These are phyloP conservation scores for Uria lomvia DNA, from an alignment of 2,113 vertebrate species.

Conservation along the genomic window DNA sequence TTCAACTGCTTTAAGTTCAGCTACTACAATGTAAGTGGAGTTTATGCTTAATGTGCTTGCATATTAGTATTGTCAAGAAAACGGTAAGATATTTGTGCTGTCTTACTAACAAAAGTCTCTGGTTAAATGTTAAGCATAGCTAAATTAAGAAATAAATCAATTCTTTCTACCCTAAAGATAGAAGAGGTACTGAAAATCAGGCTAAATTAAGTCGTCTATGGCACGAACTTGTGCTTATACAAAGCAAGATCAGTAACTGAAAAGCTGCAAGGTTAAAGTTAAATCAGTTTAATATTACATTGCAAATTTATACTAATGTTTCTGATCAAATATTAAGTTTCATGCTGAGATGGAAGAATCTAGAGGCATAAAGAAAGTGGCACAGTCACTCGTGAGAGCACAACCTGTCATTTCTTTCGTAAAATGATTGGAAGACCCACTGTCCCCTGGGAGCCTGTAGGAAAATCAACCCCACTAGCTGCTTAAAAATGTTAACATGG, in stretches of 20 bases:
- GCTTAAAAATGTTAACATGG: conserved; percentile 55
- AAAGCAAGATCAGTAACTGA: background rate
- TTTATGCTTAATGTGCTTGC: background rate
- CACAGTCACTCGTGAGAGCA: background rate
- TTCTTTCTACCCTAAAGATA: background rate
- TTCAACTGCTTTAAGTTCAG: background rate
- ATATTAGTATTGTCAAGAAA: background rate
- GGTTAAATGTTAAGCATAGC: background rate
- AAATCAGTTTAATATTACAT: conserved; percentile 33
- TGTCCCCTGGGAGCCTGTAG: conserved; percentile 23
- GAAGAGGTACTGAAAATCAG: background rate
- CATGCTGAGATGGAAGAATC: conserved; percentile 10
- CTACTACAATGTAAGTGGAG: background rate
- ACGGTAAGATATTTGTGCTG: background rate
- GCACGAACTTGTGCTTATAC: background rate
- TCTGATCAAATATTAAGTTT: conserved; percentile 41
- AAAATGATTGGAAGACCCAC: conserved; percentile 19
- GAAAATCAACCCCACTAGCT: conserved; percentile 38
- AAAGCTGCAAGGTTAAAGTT: background rate
- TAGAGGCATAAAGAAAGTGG: conserved; percentile 7
- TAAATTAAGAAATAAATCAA: background rate
- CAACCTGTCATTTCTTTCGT: conserved; percentile 37
- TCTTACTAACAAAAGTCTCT: background rate
- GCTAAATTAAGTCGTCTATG: background rate
- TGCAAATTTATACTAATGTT: conserved; percentile 32